Percentiles rank a stretch among this genome's conserved stretches.
phyloP scores from a whole-genome alignment of 2,113 vertebrate genomes.

The Phocoena sinus region DNA sequence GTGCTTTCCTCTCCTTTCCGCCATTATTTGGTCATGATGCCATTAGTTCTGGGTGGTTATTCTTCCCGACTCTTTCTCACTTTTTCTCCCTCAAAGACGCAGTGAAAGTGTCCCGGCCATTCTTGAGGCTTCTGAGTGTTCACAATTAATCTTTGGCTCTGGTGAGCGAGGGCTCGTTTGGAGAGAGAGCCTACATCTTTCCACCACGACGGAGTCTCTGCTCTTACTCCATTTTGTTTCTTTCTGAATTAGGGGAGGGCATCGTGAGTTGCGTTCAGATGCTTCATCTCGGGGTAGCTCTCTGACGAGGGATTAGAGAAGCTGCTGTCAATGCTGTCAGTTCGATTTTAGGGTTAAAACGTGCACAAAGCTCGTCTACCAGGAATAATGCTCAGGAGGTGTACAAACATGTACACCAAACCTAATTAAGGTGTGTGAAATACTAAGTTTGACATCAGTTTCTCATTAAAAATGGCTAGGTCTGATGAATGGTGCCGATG shows the following conservation, averaged over 20 bases:
- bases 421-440: not conserved
- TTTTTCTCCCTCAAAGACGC: not conserved
- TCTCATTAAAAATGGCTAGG: not conserved
- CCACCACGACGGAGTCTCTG: not conserved
- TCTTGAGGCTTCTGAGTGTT: fast-evolving
- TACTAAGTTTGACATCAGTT: not conserved
- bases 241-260: not conserved
- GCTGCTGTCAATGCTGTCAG: not conserved
- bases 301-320: not conserved
- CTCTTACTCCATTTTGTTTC: not conserved
- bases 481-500: not conserved
- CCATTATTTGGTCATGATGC: not conserved
- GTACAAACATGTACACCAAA: not conserved
- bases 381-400: not conserved
- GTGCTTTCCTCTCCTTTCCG: not conserved
- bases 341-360: not conserved
- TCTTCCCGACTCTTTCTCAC: not conserved
- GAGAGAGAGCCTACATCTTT: not conserved
- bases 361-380: not conserved
- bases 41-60: not conserved
- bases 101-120: fast-evolving
- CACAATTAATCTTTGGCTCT: too few species aligned
- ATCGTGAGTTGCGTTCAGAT: too few species aligned
- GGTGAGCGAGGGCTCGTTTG: not conserved
- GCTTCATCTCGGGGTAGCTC: not conserved